Conservation (phyloP, 2,797 vertebrate species). For the Sebastes baramenuke region DNA sequence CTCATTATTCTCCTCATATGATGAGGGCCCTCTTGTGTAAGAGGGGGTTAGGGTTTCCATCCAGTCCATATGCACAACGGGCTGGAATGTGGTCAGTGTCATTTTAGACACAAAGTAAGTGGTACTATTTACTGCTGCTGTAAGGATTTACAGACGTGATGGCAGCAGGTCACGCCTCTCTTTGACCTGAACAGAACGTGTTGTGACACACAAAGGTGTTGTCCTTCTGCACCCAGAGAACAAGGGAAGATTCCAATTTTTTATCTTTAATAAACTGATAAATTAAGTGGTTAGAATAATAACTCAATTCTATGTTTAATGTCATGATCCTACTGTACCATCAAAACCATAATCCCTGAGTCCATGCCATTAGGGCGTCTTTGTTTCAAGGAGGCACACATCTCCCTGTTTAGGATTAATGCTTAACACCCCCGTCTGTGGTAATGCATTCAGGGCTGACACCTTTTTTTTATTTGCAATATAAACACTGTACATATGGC, state of each 20-base stretch:
- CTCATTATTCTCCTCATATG: constrained; percentile 48
- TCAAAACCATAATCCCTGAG: background rate
- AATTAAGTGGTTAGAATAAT: background rate
- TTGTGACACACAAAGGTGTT: background rate
- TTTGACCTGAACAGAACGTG: constrained; percentile 12
- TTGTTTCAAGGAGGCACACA: background rate
- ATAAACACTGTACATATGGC: background rate
- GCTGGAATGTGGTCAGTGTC: background rate
- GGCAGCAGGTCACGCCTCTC: background rate
- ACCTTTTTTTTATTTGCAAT: background rate
- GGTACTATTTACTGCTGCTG: background rate
- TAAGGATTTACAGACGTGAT: background rate
- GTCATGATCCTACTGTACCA: background rate
- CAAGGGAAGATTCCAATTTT: background rate
- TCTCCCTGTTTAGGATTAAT: background rate
- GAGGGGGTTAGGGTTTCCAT: constrained; percentile 5
- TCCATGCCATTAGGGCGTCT: background rate
- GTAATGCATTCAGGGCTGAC: background rate
- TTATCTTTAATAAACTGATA: background rate
- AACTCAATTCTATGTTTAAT: background rate
- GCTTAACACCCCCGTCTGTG: background rate
- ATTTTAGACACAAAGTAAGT: background rate
- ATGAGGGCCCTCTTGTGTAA: constrained; percentile 30
- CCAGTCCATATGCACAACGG: background rate
- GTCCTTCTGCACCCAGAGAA: background rate